These are phyloP conservation scores for Sycophila sp. DNA, from an alignment of 1,140 invertebrate genomes.

Conservation along the genomic window DNA sequence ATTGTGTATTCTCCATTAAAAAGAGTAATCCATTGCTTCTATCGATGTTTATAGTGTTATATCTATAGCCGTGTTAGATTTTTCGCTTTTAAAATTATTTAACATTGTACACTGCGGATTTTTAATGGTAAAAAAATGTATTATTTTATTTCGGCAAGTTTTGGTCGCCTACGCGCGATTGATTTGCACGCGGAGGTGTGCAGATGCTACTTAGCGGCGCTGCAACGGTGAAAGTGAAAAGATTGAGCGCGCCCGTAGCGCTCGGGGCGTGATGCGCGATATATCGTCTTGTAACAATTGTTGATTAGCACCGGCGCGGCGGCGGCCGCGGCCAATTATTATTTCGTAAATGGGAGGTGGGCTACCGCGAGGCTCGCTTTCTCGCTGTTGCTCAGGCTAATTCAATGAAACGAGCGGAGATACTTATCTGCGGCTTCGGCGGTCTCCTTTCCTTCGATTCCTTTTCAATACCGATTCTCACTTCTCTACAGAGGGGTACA, in stretches of 20 bases:
- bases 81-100: too few species aligned
- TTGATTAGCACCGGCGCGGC: slow-evolving; percentile 41
- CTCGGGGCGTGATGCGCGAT: slow-evolving; percentile 34
- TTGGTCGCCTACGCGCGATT: too few species aligned
- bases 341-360: slow-evolving; percentile 18
- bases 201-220: too few species aligned
- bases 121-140: too few species aligned
- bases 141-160: too few species aligned
- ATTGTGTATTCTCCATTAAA: too few species aligned
- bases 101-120: too few species aligned
- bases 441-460: not conserved
- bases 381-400: not conserved
- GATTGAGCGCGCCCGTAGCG: not conserved
- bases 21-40: not conserved
- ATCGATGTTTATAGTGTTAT: too few species aligned
- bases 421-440: not conserved
- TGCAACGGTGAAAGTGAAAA: slow-evolving; percentile 55
- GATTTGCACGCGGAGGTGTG: too few species aligned
- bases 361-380: slow-evolving; percentile 1
- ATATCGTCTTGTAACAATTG: slow-evolving; percentile 42
- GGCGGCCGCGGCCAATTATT: slow-evolving; percentile 11
- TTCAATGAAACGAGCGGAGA: slow-evolving; percentile 7
- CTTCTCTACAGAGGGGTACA: not conserved
- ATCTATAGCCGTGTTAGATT: too few species aligned
- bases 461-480: not conserved